A percentile compares a stretch with the other conserved stretches of the same genome.
Evolutionary conservation across 2,888 invertebrate species (phyloP).

Genomic region (Agrochola lota): DNA sequence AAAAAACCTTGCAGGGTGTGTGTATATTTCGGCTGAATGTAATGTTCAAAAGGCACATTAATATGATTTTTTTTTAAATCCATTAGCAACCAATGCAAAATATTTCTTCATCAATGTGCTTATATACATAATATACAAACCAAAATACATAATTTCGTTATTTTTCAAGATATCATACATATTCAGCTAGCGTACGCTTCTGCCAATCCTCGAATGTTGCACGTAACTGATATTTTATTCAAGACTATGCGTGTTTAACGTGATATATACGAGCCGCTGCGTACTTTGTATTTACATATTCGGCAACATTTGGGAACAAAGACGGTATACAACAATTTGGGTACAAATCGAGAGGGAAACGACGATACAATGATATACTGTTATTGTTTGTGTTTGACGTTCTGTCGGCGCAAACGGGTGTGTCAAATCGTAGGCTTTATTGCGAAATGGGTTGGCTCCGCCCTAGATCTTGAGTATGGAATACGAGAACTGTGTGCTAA

Average conservation of each 20-base stretch:
- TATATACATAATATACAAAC: constrained; percentile 4
- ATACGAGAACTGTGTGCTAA: background rate
- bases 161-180: constrained; percentile 49
- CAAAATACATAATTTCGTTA: constrained; percentile 36
- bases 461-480: constrained; percentile 3
- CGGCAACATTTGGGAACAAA: constrained; percentile 59
- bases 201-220: constrained; percentile 57
- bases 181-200: constrained; percentile 53
- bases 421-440: constrained; percentile 44
- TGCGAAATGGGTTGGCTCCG: background rate
- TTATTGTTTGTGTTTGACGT: constrained; percentile 37
- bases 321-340: constrained; percentile 59
- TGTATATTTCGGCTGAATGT: background rate
- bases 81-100: background rate
- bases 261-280: constrained; percentile 67
- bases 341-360: constrained; percentile 53
- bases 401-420: constrained; percentile 27
- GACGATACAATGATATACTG: constrained; percentile 42
- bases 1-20: background rate
- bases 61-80: no score
- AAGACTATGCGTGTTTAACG: constrained; percentile 72
- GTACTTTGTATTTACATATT: constrained; percentile 67
- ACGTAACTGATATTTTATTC: constrained; percentile 75
- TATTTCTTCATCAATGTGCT: background rate
- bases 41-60: background rate